A percentile compares a stretch with the other conserved stretches of the same genome.
Conservation (phyloP, 2,888 invertebrate genomes). For the Myopa testacea region DNA sequence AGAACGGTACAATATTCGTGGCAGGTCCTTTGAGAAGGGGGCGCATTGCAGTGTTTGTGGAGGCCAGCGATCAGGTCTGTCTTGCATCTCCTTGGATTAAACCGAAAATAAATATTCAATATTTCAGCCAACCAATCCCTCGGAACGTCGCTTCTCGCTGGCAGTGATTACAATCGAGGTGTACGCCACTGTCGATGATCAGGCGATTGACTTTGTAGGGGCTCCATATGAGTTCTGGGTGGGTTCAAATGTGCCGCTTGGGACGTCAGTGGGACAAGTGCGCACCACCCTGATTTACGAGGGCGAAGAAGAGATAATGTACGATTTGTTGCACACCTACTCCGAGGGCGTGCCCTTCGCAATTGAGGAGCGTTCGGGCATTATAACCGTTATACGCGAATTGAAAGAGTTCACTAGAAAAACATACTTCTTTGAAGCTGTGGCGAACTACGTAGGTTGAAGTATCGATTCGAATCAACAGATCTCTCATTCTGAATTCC, state of each 20-base stretch:
- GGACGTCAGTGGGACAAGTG: conserved; percentile 88
- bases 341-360: conserved; percentile 94
- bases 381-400: conserved; percentile 85
- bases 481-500: not conserved
- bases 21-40: conserved; percentile 76
- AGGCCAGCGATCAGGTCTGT: conserved; percentile 77
- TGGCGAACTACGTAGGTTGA: conserved; percentile 72
- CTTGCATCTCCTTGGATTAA: not conserved
- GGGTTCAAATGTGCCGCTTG: conserved; percentile 85
- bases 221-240: conserved; percentile 93
- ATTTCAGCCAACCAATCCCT: conserved; percentile 80
- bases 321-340: conserved; percentile 86
- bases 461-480: not conserved
- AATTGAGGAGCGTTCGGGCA: conserved; percentile 88
- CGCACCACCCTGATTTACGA: conserved; percentile 80
- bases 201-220: conserved; percentile 82
- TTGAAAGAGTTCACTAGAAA: conserved; percentile 76
- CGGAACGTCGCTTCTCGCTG: conserved; percentile 83
- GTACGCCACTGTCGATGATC: conserved; percentile 69
- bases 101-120: not conserved
- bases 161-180: conserved; percentile 89
- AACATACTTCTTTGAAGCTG: conserved; percentile 84
- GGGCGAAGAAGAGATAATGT: conserved; percentile 74
- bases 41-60: conserved; percentile 83
- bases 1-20: conserved; percentile 77